Base-by-base conservation (phyloP, 2,888 invertebrate genomes). In the Macrosoma leucophasiata region DNA sequence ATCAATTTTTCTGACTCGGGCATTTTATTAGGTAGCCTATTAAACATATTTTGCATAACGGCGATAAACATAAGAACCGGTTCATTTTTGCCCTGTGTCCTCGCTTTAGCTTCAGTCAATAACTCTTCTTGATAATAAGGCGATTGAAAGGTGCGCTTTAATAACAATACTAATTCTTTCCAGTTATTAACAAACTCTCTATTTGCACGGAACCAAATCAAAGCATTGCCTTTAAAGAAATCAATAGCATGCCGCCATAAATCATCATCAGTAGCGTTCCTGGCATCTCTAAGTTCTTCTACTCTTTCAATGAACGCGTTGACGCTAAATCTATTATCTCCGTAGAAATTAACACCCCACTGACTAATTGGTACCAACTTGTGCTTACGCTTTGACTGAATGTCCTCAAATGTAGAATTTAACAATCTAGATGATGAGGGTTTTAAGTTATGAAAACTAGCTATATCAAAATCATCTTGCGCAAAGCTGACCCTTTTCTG, bases 21-120 rank as follows among this genome's bases (percentile, higher is more conserved):
- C 34, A 37, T 3, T 39, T 27, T 21, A 31, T 29, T 19, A 32
- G 38, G 29, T 12, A 36, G 23, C 18, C 34, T 30, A 22, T 41
- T 42, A 24, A 39, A 38, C 39, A 39, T 38, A 17, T 42, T 38
- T 27, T 39, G 38, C 39, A 42, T 42, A 11, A 36, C 22, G 5
- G 42, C 29, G 6, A 39, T 18, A 14, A 30, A 42, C 3, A 42
- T 42, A 3, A 33, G n/a, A 4, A 38, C 41, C 9, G 13, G 17
- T 23, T 41, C 41, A 15, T 35, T 26, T 29, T 33, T 38, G 3
- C 35, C 38, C 13, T 43, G 43, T 8, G 42, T 39, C 14, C 29
- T 18, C 2, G 8, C 14, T 8, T 21, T 33, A n/a, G 19, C 19
- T 20, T 33, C 33, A 3, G 9, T 15, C 24, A 37, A 13, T 10